These are phyloP conservation scores for Euphonia xanthogaster DNA, from an alignment of 2,797 vertebrate genomes.

Conservation along the genomic window DNA sequence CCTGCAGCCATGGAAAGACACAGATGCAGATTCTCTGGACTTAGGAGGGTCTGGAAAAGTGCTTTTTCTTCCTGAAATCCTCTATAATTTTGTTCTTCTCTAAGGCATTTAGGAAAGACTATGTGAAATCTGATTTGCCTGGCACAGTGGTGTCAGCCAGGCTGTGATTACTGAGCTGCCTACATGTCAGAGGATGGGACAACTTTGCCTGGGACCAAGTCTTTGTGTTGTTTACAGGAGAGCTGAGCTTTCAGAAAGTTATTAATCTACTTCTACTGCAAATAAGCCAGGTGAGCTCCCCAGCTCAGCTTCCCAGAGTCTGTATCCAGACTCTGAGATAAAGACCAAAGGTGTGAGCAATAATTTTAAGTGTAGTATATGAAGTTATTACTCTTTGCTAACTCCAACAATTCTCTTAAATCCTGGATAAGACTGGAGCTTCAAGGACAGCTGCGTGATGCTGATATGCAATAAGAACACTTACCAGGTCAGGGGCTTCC, in stretches of 20 bases:
- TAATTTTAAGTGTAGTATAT: neutral
- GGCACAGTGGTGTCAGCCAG: neutral
- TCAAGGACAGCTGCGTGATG: neutral
- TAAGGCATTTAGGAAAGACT: neutral
- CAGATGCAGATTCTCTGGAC: neutral
- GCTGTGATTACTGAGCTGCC: neutral
- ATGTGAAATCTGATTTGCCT: neutral
- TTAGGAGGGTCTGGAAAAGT: neutral
- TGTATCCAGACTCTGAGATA: neutral
- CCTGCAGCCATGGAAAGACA: neutral
- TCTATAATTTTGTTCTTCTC: neutral
- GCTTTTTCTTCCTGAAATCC: neutral
- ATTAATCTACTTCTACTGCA: neutral
- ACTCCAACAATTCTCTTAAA: neutral
- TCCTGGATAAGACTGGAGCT: neutral
- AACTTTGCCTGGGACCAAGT: neutral
- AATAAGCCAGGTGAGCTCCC: neutral
- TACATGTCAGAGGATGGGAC: neutral
- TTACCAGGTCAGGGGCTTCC: neutral
- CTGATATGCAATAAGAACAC: neutral
- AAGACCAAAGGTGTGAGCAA: neutral
- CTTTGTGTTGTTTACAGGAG: neutral
- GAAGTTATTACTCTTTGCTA: neutral
- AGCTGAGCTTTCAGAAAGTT: neutral
- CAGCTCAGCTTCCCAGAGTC: too few species aligned